Conservation (phyloP, 2,888 invertebrate species). For the Platynereis dumerilii region DNA sequence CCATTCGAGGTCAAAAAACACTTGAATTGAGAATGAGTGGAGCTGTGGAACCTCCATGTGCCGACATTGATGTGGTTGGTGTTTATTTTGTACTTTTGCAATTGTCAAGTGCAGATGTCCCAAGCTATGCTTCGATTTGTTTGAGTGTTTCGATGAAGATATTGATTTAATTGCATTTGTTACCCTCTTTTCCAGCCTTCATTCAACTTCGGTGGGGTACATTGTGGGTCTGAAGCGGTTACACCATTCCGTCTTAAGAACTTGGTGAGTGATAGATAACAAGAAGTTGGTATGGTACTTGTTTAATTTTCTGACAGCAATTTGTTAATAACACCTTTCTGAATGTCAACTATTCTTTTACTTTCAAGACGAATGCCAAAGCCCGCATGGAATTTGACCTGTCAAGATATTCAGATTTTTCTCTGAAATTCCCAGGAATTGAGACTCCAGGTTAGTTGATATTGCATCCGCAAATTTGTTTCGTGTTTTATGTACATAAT, state of each 20-base stretch:
- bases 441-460: constrained; percentile 50
- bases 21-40: constrained; percentile 62
- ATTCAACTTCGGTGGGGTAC: constrained; percentile 62
- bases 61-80: constrained; percentile 59
- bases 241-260: constrained; percentile 57
- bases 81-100: neutral
- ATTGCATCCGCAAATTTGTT: too few species aligned
- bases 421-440: constrained; percentile 53
- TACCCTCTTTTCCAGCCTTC: constrained; percentile 52
- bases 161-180: too few species aligned
- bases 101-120: too few species aligned
- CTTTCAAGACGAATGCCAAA: constrained; percentile 46
- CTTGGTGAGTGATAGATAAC: constrained; percentile 43
- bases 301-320: too few species aligned
- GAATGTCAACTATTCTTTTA: too few species aligned
- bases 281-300: too few species aligned
- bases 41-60: constrained; percentile 58
- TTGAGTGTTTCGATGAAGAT: too few species aligned
- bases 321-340: too few species aligned
- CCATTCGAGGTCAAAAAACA: constrained; percentile 57
- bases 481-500: too few species aligned
- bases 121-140: too few species aligned
- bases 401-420: constrained; percentile 56
- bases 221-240: constrained; percentile 57
- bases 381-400: constrained; percentile 59